Percentiles rank a stretch among this genome's conserved stretches.
Evolutionary conservation across 2,797 vertebrate species (phyloP).

Genomic region (Cichlasoma orientale): DNA sequence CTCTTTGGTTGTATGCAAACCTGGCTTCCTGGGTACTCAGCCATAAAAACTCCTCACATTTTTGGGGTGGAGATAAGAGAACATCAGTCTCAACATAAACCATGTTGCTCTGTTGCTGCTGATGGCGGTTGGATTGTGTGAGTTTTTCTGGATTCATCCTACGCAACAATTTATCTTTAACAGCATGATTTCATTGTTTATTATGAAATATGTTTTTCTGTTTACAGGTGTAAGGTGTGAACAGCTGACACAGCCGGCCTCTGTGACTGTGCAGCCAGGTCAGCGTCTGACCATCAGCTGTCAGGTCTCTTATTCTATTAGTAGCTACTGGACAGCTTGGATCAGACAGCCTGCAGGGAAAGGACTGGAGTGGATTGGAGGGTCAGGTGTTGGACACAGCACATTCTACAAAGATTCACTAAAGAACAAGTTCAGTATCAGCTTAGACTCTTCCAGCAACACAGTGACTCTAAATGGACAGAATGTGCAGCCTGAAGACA

Average conservation of each 20-base stretch:
- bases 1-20: rapidly evolving
- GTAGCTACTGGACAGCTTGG: neutral
- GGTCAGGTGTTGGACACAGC: rapidly evolving
- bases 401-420: neutral
- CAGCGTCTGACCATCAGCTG: too few relatives aligned
- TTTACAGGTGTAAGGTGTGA: too few relatives aligned
- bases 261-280: too few relatives aligned
- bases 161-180: too few relatives aligned
- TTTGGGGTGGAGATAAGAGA: rapidly evolving
- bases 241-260: too few relatives aligned
- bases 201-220: too few relatives aligned
- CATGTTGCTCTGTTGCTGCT: neutral
- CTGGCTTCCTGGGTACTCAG: rapidly evolving
- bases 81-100: neutral
- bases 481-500: neutral
- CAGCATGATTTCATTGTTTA: too few relatives aligned
- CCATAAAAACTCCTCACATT: neutral
- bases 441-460: neutral
- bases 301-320: neutral
- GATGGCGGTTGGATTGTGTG: neutral
- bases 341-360: conserved; percentile 1
- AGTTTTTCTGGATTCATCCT: too few relatives aligned
- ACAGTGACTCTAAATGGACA: conserved; percentile 4
- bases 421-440: neutral
- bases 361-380: conserved; percentile 18